A percentile compares a stretch with the other conserved stretches of the same genome.
Conservation (phyloP, 2,888 invertebrate genomes). For the Sclerodermus sp. region DNA sequence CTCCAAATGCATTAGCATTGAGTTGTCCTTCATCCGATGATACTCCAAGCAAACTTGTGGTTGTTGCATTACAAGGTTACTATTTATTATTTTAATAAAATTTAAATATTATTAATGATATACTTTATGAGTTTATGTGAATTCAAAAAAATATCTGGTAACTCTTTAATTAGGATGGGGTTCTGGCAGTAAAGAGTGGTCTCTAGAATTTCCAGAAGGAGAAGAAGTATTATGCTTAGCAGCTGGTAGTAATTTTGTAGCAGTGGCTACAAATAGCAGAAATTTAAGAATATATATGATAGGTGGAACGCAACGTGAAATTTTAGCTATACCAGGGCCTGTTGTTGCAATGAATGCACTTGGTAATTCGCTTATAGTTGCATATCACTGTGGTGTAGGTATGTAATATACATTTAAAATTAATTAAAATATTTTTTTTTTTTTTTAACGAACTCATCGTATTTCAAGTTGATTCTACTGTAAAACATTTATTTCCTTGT, state of each 20-base stretch:
- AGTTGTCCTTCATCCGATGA: conserved; percentile 65
- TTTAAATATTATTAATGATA: background rate
- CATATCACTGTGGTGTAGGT: conserved; percentile 67
- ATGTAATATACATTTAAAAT: conserved; percentile 37
- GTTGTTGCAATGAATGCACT: conserved; percentile 70
- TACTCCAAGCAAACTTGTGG: conserved; percentile 63
- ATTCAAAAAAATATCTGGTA: conserved; percentile 8
- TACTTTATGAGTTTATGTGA: background rate
- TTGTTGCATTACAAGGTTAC: conserved; percentile 47
- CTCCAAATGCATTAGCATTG: conserved; percentile 76
- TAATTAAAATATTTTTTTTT: background rate
- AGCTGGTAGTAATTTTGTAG: conserved; percentile 73
- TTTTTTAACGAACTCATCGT: background rate
- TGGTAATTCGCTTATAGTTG: conserved; percentile 65
- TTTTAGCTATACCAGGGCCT: conserved; percentile 73
- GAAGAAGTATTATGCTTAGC: conserved; percentile 75
- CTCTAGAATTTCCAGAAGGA: conserved; percentile 71
- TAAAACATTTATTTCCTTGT: too few relatives aligned
- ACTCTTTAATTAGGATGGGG: conserved; percentile 56
- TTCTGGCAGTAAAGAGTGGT: conserved; percentile 85
- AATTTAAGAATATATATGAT: conserved; percentile 82
- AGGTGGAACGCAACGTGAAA: conserved; percentile 83
- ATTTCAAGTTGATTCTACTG: conserved; percentile 1
- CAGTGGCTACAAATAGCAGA: conserved; percentile 74
- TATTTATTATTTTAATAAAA: conserved; percentile 2